Base-by-base conservation (phyloP, 2,113 vertebrate species). In the Kobus ellipsiprymnus region DNA sequence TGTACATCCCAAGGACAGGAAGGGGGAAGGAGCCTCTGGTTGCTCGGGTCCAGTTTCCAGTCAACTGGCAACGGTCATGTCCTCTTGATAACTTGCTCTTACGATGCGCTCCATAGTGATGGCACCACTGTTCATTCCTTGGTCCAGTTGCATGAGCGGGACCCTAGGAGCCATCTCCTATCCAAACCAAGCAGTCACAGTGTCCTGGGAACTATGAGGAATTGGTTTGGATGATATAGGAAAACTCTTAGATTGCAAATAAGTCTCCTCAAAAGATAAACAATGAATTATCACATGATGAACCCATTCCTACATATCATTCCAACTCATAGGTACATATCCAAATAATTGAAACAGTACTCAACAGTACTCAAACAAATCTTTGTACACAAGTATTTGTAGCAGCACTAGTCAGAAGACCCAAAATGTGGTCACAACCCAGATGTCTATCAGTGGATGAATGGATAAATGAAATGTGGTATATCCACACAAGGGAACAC, bases 21-120 rank as follows among this genome's bases (percentile, higher is more conserved):
- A 93, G 50, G 4, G 62, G 40, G 16, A 57, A 60, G 33, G 54
- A 50, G 33, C 30, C 25, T 93, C 54, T 9, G 54, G 36, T 13
- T 23, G 44, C 40, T 17, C 7, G 8, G 25, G 54, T n/a, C 67
- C 33, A 40, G 44, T 54, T 87, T 6, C 2, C 7, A 44, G 85
- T 60, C 83, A 33, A 16, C 46, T 57, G 74, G n/a, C 50, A n/a
- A 25, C 0, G 3, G 15, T 52, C 46, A 44, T 0, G 7, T 64
- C 12, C 67, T 64, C n/a, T 55, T 29, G 23, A 4, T 36, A 36
- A 86, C 67, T 23, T 86, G 11, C 71, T 40, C n/a, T 46, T 27
- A 12, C 0, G 21, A n/a, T 8, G 50, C 0, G 1, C 27, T 46
- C 50, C 40, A 48, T 27, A 6, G 44, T 15, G 64, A 90, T 1